Evolutionary conservation across 2,797 vertebrate genomes (phyloP).

Genomic region (Gymnocypris eckloni): DNA sequence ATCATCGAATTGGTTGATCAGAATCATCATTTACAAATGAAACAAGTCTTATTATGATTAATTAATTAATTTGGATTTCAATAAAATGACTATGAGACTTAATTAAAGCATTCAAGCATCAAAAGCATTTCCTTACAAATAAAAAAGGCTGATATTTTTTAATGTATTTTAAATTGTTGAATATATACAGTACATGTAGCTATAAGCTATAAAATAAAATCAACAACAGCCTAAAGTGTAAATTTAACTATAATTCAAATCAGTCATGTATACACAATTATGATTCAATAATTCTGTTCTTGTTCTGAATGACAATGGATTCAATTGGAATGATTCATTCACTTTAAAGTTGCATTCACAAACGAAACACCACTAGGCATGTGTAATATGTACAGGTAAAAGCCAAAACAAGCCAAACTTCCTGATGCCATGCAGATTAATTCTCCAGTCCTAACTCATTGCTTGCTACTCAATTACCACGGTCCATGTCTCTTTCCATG

Average conservation of each 20-base stretch:
- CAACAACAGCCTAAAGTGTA: not conserved
- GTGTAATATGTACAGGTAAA: not conserved
- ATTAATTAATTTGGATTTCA: not conserved
- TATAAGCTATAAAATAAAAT: not conserved
- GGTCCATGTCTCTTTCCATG: not conserved
- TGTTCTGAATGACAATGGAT: not conserved
- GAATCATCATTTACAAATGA: not conserved
- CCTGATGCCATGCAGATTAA: not conserved
- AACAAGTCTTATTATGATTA: not conserved
- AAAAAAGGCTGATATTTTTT: not conserved
- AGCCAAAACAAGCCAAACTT: not conserved
- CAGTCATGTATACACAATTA: not conserved
- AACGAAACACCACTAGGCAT: not conserved
- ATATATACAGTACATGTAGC: not conserved
- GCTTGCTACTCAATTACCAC: constrained; percentile 12
- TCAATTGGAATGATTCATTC: not conserved
- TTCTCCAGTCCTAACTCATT: not conserved
- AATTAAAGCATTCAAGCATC: not conserved
- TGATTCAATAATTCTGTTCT: not conserved
- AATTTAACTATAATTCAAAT: not conserved
- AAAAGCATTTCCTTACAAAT: not conserved
- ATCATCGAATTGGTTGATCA: not conserved
- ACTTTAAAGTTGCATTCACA: not conserved
- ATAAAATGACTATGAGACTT: not conserved
- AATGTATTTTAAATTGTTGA: too few species aligned